Percentiles rank a stretch among this genome's conserved stretches.
These are phyloP conservation scores for Oceanites oceanicus DNA, from an alignment of 2,113 vertebrate genomes.

Conservation along the genomic window DNA sequence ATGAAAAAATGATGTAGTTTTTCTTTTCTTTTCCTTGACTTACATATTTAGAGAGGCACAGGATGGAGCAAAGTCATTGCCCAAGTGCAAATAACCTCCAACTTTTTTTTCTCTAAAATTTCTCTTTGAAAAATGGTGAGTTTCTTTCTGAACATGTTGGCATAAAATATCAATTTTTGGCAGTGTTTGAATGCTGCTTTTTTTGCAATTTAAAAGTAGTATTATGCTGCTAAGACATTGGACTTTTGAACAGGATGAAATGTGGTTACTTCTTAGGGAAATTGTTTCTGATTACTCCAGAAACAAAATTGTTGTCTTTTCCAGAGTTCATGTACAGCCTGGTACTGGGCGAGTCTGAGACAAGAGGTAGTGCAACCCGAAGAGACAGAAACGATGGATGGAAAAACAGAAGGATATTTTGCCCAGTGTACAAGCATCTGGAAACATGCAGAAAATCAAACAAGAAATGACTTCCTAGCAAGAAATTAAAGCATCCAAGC, in stretches of 20 bases:
- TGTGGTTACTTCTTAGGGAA: neutral
- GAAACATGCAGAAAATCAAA: neutral
- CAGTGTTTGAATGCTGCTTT: neutral
- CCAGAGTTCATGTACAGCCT: neutral
- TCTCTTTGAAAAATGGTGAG: neutral
- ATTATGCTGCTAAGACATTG: neutral
- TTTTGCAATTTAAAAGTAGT: neutral
- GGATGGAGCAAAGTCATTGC: neutral
- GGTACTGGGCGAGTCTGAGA: neutral
- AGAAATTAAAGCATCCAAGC: neutral
- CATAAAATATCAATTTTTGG: neutral
- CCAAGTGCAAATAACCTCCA: neutral
- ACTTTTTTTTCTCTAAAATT: neutral
- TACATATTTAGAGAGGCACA: neutral
- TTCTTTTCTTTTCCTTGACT: conserved; percentile 1
- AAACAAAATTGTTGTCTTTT: neutral
- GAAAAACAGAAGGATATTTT: neutral
- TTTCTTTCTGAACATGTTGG: neutral
- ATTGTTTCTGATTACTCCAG: neutral
- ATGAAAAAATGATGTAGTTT: conserved; percentile 4
- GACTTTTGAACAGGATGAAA: neutral
- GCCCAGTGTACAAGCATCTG: neutral
- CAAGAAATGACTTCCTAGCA: neutral
- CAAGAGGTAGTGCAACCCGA: neutral
- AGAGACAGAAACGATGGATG: neutral